Conservation (phyloP, 2,113 vertebrate species). For the Pygoscelis antarcticus region DNA sequence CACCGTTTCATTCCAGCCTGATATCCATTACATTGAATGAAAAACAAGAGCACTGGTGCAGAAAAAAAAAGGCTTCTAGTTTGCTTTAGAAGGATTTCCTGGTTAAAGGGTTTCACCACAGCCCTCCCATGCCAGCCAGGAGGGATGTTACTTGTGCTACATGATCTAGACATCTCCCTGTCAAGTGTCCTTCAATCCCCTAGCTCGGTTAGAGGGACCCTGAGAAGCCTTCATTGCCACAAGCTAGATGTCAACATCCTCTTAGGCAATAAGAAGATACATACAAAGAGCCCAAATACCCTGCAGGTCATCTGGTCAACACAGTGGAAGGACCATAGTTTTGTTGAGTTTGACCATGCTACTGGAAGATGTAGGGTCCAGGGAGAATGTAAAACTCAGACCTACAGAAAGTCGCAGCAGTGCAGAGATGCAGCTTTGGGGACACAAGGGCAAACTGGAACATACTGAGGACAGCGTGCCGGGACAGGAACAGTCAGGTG, state of each 20-base stretch:
- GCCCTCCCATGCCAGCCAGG: not conserved
- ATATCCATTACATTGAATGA: not conserved
- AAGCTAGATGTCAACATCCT: not conserved
- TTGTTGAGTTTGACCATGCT: not conserved
- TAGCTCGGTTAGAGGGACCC: fast-evolving
- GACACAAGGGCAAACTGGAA: not conserved
- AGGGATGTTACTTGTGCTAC: not conserved
- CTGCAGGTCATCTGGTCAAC: not conserved
- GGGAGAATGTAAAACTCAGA: not conserved
- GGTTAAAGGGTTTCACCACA: not conserved
- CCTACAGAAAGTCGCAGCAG: not conserved
- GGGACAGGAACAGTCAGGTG: not conserved
- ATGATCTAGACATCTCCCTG: not conserved
- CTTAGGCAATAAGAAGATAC: not conserved
- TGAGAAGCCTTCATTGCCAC: not conserved
- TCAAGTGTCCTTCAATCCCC: not conserved
- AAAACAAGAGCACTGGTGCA: not conserved
- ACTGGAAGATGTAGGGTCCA: not conserved
- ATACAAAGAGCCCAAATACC: not conserved
- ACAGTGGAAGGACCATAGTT: not conserved
- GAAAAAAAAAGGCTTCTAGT: not conserved
- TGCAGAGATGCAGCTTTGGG: not conserved
- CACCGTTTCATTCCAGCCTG: not conserved
- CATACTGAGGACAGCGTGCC: not conserved
- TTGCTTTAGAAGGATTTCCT: not conserved